Evolutionary conservation across 2,113 vertebrate species (phyloP).

Genomic region (Chinchilla lanigera): DNA sequence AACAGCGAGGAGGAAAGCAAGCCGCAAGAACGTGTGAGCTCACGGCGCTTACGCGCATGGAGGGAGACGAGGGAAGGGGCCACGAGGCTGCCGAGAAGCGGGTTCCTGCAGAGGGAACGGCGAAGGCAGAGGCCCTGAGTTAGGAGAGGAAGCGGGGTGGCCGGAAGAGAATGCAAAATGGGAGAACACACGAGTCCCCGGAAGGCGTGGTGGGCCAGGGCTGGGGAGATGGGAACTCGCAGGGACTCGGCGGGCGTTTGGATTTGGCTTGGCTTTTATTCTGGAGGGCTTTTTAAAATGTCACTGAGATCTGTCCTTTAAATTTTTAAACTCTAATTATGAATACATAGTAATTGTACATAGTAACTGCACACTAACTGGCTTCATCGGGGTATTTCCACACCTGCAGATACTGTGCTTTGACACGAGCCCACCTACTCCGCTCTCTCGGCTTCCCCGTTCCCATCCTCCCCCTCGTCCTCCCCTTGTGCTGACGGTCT

Average conservation of each 20-base stretch:
- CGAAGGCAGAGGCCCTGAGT: background rate
- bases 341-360: background rate
- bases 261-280: background rate
- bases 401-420: background rate
- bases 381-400: background rate
- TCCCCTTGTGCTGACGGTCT: background rate
- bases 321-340: background rate
- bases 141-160: background rate
- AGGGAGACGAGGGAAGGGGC: background rate
- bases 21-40: too few species aligned
- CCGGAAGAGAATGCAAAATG: background rate
- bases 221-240: background rate
- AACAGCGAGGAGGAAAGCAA: background rate
- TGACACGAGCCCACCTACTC: background rate
- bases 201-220: background rate
- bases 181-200: background rate
- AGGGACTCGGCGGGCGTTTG: background rate
- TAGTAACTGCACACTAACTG: background rate
- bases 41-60: background rate
- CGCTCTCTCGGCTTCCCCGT: background rate
- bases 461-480: background rate
- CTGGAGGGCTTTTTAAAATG: background rate
- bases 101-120: background rate
- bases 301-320: background rate
- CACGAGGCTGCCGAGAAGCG: background rate